Evolutionary conservation across 1,140 invertebrate genomes (phyloP).

Genomic region (Lepidurus couesii): DNA sequence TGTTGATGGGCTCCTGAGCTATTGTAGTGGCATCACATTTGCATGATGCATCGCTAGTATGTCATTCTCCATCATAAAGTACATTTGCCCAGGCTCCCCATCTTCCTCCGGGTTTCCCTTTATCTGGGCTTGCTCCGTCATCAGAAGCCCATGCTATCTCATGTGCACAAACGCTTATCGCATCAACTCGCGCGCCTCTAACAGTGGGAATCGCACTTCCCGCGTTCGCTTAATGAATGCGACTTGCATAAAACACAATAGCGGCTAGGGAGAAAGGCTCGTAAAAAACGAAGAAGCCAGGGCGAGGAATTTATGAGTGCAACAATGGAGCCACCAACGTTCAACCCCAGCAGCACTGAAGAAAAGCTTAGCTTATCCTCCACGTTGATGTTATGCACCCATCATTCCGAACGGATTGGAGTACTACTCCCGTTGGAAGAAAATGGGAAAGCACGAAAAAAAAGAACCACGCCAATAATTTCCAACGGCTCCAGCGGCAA

Average conservation of each 20-base stretch:
- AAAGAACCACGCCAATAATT: background rate
- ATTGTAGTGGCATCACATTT: no score
- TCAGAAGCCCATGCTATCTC: background rate
- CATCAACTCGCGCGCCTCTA: background rate
- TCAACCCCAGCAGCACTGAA: background rate
- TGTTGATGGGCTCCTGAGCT: no score
- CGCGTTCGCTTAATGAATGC: constrained; percentile 10
- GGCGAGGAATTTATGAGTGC: background rate
- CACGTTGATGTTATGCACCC: background rate
- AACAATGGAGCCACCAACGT: background rate
- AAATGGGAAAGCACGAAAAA: background rate
- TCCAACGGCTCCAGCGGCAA: background rate
- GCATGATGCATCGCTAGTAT: no score
- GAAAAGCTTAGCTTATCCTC: background rate
- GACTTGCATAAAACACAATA: background rate
- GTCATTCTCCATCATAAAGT: no score
- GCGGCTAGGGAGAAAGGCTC: constrained; percentile 1
- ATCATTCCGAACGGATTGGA: background rate
- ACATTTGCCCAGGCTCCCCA: no score
- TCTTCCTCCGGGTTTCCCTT: no score
- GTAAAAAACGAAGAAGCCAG: background rate
- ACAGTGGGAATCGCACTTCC: constrained; percentile 6
- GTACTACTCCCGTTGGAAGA: background rate
- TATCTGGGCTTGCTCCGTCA: background rate
- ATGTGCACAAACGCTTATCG: background rate